A percentile compares a stretch with the other conserved stretches of the same genome.
Evolutionary conservation across 2,113 vertebrate genomes (phyloP).

Genomic region (Calcarius ornatus): DNA sequence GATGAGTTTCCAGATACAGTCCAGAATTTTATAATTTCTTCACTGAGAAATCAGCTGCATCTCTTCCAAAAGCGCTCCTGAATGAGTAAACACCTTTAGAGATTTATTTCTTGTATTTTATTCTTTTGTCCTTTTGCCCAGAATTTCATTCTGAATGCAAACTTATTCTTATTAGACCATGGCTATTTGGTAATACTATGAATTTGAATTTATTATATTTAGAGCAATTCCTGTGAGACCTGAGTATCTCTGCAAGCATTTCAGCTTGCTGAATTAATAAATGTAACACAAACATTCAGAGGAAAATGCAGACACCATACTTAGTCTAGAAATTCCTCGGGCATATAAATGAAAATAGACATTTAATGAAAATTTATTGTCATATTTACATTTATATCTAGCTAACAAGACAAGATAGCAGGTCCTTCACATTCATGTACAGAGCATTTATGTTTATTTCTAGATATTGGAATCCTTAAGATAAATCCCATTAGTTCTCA

Average conservation of each 20-base stretch:
- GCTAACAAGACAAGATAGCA: not conserved
- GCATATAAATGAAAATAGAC: not conserved
- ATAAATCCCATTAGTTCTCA: not conserved
- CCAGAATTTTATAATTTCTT: not conserved
- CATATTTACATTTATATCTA: not conserved
- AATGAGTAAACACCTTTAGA: not conserved
- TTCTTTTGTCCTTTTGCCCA: not conserved
- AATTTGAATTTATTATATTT: not conserved
- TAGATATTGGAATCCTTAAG: not conserved
- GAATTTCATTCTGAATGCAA: not conserved
- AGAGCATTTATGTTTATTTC: not conserved
- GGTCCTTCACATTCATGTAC: not conserved
- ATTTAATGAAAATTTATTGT: not conserved
- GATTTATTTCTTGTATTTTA: not conserved
- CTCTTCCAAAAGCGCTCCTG: not conserved
- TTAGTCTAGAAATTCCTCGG: not conserved
- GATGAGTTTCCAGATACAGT: not conserved
- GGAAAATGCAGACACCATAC: not conserved
- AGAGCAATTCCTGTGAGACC: not conserved
- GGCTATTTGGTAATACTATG: not conserved
- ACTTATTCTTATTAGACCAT: not conserved
- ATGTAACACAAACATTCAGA: not conserved
- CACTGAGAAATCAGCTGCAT: not conserved
- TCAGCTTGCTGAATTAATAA: conserved; percentile 41
- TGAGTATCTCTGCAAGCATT: not conserved